Base-by-base conservation (phyloP, 1,140 invertebrate species). In the Aphidius gifuensis region DNA sequence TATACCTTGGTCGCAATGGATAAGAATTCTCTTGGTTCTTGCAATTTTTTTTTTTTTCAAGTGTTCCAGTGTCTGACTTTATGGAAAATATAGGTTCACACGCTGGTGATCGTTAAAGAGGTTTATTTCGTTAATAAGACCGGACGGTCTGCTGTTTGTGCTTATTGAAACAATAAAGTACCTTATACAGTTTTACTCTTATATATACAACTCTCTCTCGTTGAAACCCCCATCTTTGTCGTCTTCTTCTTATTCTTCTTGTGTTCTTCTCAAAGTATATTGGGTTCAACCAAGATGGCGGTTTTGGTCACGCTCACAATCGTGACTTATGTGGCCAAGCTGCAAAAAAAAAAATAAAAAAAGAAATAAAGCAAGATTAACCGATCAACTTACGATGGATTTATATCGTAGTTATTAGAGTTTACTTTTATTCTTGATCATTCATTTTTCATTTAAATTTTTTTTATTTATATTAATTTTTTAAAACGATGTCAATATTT, bases 81-180 rank as follows among this genome's bases (percentile, higher is more conserved):
- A 5, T 43, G 7, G 64, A 44, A 57, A 47, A 60, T 62, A 59
- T 67, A 64, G 55, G 54, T 70, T 72, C 65, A 69, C 68, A 70
- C 65, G 68, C 65, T n/a, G 11, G 55, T 61, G 69, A 74, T 68
- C 76, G 73, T 80, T 79, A 79, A 76, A 74, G 74, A 81, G 79
- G 76, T 81, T 81, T 81, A 81, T 81, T 80, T 78, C 79, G 76
- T 73, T 80, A 81, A 81, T 81, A 80, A 80, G 78, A 73, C 76
- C 73, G 77, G 76, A 76, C 78, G 66, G 68, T 76, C 23, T 32
- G 23, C 23, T 32, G 23, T 68, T 71, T 45, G 71, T 70, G 77
- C 79, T 79, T 81, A 80, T 81, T 80, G 80, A 80, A 81, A 81
- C 80, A 80, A 81, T 81, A 81, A 81, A 81, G 78, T 80, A 80